Evolutionary conservation across 2,797 vertebrate species (phyloP).

Genomic region (Mallotus villosus): DNA sequence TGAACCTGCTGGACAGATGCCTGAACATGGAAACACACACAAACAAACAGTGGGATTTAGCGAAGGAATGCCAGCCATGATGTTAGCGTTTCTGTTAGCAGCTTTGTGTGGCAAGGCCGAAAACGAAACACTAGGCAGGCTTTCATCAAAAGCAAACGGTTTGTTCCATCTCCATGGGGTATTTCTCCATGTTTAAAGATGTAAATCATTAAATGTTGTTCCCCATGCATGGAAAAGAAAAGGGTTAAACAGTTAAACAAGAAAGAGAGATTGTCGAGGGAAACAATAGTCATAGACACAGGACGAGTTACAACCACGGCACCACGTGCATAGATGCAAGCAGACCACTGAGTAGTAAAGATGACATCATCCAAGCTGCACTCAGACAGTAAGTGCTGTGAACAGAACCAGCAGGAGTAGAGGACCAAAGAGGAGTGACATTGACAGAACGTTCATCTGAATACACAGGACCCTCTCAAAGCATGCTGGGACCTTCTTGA

Average conservation of each 20-base stretch:
- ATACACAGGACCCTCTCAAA: background rate
- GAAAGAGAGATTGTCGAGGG: background rate
- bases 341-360: background rate
- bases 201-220: background rate
- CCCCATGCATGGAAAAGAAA: background rate
- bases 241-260: background rate
- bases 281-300: background rate
- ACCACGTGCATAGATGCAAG: background rate
- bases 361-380: background rate
- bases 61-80: background rate
- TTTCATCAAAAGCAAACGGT: background rate
- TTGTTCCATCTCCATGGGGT: no score
- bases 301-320: background rate
- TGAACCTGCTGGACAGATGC: constrained; percentile 34
- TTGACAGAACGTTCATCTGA: no score
- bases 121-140: background rate
- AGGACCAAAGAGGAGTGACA: background rate
- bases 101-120: no score
- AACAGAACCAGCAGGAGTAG: background rate
- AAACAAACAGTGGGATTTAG: background rate
- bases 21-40: constrained; percentile 27
- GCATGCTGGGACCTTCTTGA: background rate
- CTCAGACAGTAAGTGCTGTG: no score
- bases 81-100: no score
- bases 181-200: constrained; percentile 1